phyloP scores from a whole-genome alignment of 2,888 invertebrate species.

The Platerodrilus igneus region DNA sequence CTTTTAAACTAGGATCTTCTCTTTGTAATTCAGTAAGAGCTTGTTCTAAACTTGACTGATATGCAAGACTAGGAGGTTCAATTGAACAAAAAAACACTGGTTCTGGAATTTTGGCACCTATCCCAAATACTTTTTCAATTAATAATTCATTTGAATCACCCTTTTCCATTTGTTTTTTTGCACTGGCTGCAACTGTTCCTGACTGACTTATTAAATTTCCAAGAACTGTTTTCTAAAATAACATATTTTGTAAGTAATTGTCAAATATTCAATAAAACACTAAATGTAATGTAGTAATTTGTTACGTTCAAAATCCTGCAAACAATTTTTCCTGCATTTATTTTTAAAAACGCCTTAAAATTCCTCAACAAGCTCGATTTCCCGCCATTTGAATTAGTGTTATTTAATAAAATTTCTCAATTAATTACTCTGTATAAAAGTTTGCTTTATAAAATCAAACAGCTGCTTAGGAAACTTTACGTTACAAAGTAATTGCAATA shows the following conservation, averaged over 20 bases:
- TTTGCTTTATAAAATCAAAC: no score
- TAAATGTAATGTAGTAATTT: constrained; percentile 2
- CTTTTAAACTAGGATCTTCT: constrained; percentile 88
- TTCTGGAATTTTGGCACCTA: constrained; percentile 73
- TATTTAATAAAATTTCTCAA: no score
- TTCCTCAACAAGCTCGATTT: no score
- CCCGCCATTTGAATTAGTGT: no score
- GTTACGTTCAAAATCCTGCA: no score
- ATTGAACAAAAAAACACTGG: constrained; percentile 97
- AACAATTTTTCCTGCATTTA: no score
- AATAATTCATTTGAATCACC: constrained; percentile 30
- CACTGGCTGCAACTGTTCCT: constrained; percentile 54
- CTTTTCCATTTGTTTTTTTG: constrained; percentile 49
- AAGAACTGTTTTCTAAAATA: constrained; percentile 57
- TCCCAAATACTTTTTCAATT: constrained; percentile 44
- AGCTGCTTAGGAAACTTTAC: no score
- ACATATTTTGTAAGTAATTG: constrained; percentile 3
- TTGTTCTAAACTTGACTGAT: constrained; percentile 70
- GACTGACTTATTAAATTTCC: constrained; percentile 71
- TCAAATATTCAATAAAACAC: neutral
- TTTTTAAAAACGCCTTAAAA: no score
- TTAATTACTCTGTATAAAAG: no score
- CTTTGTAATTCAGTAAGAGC: constrained; percentile 76
- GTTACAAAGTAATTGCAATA: no score
- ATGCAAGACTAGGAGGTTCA: constrained; percentile 79